A percentile compares a stretch with the other conserved stretches of the same genome.
phyloP scores from a whole-genome alignment of 2,797 vertebrate genomes.

The Ceyx erithaca region DNA sequence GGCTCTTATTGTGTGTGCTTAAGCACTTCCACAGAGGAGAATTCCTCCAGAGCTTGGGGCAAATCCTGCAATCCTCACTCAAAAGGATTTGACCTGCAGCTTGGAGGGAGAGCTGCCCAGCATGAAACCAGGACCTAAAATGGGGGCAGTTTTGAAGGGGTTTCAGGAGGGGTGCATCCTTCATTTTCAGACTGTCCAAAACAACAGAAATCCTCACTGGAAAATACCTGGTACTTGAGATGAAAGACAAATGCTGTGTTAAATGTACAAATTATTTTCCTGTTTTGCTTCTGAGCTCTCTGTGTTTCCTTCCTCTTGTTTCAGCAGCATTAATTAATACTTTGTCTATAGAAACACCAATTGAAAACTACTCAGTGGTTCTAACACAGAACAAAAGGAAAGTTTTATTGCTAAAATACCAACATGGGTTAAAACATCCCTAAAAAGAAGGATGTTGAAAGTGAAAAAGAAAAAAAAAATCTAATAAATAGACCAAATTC shows the following conservation, averaged over 20 bases:
- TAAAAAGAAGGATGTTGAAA: background rate
- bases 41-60: conserved; percentile 35
- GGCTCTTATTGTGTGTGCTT: conserved; percentile 28
- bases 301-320: background rate
- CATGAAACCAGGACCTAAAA: background rate
- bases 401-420: background rate
- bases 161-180: background rate
- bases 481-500: background rate
- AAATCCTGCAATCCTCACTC: conserved; percentile 45
- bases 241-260: background rate
- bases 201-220: conserved; percentile 8
- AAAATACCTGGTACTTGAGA: background rate
- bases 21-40: conserved; percentile 45
- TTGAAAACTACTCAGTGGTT: background rate
- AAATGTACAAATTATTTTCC: background rate
- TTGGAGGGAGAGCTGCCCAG: background rate
- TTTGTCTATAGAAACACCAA: background rate
- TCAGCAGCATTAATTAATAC: background rate
- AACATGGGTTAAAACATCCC: background rate
- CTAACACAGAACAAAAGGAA: background rate
- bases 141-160: background rate
- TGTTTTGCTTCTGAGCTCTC: background rate
- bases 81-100: conserved; percentile 35
- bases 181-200: conserved; percentile 21
- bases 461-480: background rate